A percentile compares a stretch with the other conserved stretches of the same genome.
Conservation (phyloP, 2,888 invertebrate genomes). For the Pollenia griseotomentosa region DNA sequence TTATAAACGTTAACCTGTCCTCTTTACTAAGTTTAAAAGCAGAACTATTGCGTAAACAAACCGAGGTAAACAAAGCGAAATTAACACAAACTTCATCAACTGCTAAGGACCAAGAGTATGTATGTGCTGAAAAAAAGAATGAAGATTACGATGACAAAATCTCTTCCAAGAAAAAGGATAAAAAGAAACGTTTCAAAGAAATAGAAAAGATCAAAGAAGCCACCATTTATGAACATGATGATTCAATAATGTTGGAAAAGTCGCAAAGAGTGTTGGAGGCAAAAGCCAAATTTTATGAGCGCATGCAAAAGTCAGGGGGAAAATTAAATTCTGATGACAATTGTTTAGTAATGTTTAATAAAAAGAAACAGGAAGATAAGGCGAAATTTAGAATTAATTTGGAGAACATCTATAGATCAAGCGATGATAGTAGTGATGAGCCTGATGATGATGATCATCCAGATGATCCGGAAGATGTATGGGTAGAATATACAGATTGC, state of each 20-base stretch:
- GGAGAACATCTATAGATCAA: conserved; percentile 58
- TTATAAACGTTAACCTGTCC: conserved; percentile 83
- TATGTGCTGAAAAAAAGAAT: conserved; percentile 78
- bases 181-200: conserved; percentile 74
- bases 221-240: conserved; percentile 81
- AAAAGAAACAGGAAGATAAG: conserved; percentile 81
- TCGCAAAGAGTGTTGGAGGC: conserved; percentile 84
- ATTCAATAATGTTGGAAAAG: conserved; percentile 82
- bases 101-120: conserved; percentile 82
- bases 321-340: conserved; percentile 83
- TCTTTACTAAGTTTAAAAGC: conserved; percentile 93
- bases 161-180: conserved; percentile 54
- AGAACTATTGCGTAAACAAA: conserved; percentile 93
- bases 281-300: conserved; percentile 84
- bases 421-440: conserved; percentile 84
- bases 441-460: conserved; percentile 75
- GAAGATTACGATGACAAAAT: conserved; percentile 15
- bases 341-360: conserved; percentile 83
- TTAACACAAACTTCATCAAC: conserved; percentile 85
- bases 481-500: conserved; percentile 95
- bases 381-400: conserved; percentile 76
- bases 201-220: conserved; percentile 79
- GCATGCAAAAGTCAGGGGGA: conserved; percentile 83
- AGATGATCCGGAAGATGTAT: conserved; percentile 87
- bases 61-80: conserved; percentile 90